Evolutionary conservation across 2,888 invertebrate species (phyloP), one percentile per base, ranked within the genome.

Genomic region (Tyria jacobaeae): DNA sequence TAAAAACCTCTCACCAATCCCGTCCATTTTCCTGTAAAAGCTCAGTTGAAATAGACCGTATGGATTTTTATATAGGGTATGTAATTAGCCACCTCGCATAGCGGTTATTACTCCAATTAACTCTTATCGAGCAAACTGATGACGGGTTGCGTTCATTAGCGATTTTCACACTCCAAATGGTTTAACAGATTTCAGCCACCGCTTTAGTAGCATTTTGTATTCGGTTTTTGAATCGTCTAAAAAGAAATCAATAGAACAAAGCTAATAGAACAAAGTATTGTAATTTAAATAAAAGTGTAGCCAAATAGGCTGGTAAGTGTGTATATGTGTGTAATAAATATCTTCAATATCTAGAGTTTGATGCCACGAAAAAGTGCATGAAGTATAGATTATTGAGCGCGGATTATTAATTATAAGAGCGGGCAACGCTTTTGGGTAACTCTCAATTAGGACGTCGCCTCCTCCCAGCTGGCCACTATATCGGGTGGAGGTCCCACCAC

Each of bases 81-180:
- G 67, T 68, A 76, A 74, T 74, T 74, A 71, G 55, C 60, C 59
- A 52, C 51, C 49, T 58, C 51, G 60, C 54, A 49, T 39, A 7
- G 54, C n/a, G 53, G 68, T 74, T 62, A 76, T 75, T 76, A 71
- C 58, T 65, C 27, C 76, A 74, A 74, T 75, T 73, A 73, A 47
- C 62, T 51, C 57, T 71, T 63, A 74, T 67, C 74, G 66, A 57
- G 62, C 59, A 63, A 62, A 58, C 66, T 67, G 59, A 66, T 74
- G 77, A 64, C 67, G 71, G 57, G 66, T 60, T 17, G 31, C 34
- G 24, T 51, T 69, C 66, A 74, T 70, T 64, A 57, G 53, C 50
- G 50, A 44, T 27, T 62, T 68, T 61, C 61, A 48, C 57, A 47
- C n/a, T 14, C 34, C 25, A 12, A 49, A 34, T 21, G 31, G 12